Percentiles rank a stretch among this genome's conserved stretches.
Conservation (phyloP, 1,140 invertebrate genomes). For the Arion vulgaris region DNA sequence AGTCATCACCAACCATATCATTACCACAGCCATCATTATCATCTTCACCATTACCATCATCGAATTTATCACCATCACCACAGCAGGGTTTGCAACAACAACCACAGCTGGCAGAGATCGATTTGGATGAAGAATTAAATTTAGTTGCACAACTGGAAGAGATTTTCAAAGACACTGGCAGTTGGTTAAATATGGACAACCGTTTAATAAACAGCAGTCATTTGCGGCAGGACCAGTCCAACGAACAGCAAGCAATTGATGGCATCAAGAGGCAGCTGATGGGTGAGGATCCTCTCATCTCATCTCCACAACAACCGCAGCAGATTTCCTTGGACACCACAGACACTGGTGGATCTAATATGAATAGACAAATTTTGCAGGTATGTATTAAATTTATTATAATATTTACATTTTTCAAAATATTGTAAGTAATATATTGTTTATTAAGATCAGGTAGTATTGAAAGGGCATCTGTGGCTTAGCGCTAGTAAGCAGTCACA, state of each 20-base stretch:
- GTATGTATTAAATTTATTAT: not conserved
- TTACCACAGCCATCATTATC: not conserved
- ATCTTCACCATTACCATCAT: not conserved
- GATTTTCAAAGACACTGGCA: constrained; percentile 24
- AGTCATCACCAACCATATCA: constrained; percentile 16
- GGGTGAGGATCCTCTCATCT: constrained; percentile 73
- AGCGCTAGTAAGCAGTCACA: too few species aligned
- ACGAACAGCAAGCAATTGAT: constrained; percentile 87
- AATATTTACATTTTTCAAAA: too few species aligned
- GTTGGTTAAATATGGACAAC: constrained; percentile 25
- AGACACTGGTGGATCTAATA: not conserved
- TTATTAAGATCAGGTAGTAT: too few species aligned
- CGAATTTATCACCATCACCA: not conserved
- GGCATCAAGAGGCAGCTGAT: constrained; percentile 92
- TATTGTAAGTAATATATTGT: too few species aligned
- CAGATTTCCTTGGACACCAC: not conserved
- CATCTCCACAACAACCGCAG: constrained; percentile 41
- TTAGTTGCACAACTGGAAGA: constrained; percentile 42
- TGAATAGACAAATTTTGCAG: not conserved
- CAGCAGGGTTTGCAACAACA: constrained; percentile 21
- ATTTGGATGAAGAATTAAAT: constrained; percentile 32
- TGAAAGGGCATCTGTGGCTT: too few species aligned
- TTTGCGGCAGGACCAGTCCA: not conserved
- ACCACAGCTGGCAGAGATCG: constrained; percentile 16
- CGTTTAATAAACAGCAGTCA: not conserved